A percentile compares a stretch with the other conserved stretches of the same genome.
Evolutionary conservation across 1,140 invertebrate species (phyloP).

Genomic region (Trichoplusia ni): DNA sequence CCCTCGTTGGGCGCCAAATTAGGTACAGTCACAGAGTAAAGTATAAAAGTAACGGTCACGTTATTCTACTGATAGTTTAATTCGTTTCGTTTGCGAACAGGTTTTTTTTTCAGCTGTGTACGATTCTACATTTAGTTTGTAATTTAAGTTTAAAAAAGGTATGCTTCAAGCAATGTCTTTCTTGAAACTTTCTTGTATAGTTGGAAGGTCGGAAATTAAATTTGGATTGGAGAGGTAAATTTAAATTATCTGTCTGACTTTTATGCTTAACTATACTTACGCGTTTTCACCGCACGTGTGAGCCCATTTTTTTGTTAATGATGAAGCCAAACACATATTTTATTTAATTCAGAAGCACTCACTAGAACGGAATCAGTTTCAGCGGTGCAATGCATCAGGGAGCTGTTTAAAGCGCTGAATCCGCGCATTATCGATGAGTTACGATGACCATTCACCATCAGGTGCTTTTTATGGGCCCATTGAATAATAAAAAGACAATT

Average conservation of each 20-base stretch:
- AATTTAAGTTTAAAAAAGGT: conserved; percentile 34
- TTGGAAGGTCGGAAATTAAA: background rate
- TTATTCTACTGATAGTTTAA: conserved; percentile 73
- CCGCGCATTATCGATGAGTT: conserved; percentile 24
- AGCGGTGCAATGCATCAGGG: conserved; percentile 26
- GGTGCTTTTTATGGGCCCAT: conserved; percentile 26
- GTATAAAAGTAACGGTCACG: conserved; percentile 49
- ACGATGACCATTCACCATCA: conserved; percentile 28
- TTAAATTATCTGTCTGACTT: too few relatives aligned
- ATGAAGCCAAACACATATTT: background rate
- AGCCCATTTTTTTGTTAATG: background rate
- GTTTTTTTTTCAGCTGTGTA: conserved; percentile 44
- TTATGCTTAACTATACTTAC: too few relatives aligned
- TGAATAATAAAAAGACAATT: conserved; percentile 26
- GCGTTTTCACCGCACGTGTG: background rate
- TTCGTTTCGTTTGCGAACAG: conserved; percentile 58
- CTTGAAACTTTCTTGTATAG: background rate
- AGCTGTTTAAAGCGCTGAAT: conserved; percentile 26
- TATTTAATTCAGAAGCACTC: conserved; percentile 19
- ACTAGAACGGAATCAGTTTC: conserved; percentile 15
- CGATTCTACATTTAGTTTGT: conserved; percentile 48
- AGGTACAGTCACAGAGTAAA: conserved; percentile 69
- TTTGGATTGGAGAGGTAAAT: background rate
- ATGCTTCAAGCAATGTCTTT: background rate
- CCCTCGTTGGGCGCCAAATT: conserved; percentile 76